Evolutionary conservation across 2,888 invertebrate species (phyloP).

Genomic region (Phymatocera aterrima): DNA sequence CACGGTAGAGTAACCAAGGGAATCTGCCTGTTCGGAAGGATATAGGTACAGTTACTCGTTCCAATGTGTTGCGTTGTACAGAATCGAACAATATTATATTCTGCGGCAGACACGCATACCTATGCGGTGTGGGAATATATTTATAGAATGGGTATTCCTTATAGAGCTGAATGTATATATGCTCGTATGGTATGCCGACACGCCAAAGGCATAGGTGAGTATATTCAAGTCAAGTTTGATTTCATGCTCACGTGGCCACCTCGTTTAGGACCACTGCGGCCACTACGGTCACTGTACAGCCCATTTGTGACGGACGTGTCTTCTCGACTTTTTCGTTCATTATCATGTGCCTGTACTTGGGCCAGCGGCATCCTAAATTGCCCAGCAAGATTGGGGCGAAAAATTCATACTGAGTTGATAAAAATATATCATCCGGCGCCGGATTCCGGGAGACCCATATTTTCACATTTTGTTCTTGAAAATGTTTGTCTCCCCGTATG

Average conservation of each 20-base stretch:
- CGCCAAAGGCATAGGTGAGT: not conserved
- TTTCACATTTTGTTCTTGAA: no score
- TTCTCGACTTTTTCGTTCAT: not conserved
- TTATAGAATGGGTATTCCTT: not conserved
- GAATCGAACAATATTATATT: not conserved
- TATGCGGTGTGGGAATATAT: not conserved
- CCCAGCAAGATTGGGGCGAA: no score
- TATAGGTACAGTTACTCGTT: constrained; percentile 38
- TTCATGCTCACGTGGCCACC: constrained; percentile 19
- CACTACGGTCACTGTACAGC: not conserved
- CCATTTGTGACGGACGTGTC: not conserved
- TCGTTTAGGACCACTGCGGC: no score
- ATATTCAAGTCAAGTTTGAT: constrained; percentile 10
- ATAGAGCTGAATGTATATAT: not conserved
- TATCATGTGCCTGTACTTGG: not conserved
- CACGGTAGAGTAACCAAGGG: constrained; percentile 44
- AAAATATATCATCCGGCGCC: no score
- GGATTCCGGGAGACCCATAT: no score
- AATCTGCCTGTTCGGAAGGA: constrained; percentile 38
- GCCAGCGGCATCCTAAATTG: no score
- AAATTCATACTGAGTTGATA: no score
- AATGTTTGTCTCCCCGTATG: no score
- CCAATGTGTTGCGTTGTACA: not conserved
- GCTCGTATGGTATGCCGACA: not conserved
- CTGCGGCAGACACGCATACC: not conserved